Conservation (phyloP, 2,797 vertebrate species). For the Oophaga sylvatica region DNA sequence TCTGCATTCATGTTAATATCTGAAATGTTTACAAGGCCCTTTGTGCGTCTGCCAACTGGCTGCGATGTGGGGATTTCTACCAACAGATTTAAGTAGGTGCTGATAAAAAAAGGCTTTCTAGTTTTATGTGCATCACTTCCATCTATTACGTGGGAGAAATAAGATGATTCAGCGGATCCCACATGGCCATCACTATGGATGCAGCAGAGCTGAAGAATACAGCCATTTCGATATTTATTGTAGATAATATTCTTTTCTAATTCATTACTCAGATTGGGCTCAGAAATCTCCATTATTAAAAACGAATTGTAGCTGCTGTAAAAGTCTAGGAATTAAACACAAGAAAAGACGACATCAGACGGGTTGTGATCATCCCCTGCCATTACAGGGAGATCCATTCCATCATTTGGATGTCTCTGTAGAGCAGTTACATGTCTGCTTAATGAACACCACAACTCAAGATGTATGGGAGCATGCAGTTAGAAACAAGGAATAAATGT, state of each 20-base stretch:
- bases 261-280: background rate
- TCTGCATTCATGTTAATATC: conserved; percentile 35
- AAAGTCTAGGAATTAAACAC: background rate
- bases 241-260: background rate
- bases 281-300: background rate
- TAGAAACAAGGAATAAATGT: background rate
- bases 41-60: conserved; percentile 41
- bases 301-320: background rate
- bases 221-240: background rate
- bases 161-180: background rate
- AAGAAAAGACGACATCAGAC: background rate
- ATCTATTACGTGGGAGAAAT: background rate
- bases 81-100: conserved; percentile 17
- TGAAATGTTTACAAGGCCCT: conserved; percentile 41
- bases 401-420: background rate
- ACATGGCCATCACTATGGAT: background rate
- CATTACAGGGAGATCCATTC: background rate
- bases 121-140: background rate
- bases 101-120: conserved; percentile 2
- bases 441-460: background rate
- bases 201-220: background rate
- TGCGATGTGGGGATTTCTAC: conserved; percentile 5
- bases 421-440: background rate
- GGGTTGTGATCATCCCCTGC: background rate
- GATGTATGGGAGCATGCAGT: background rate